Percentiles rank a stretch among this genome's conserved stretches.
Evolutionary conservation across 2,888 invertebrate genomes (phyloP).

Genomic region (Hoplodrina ambigua): DNA sequence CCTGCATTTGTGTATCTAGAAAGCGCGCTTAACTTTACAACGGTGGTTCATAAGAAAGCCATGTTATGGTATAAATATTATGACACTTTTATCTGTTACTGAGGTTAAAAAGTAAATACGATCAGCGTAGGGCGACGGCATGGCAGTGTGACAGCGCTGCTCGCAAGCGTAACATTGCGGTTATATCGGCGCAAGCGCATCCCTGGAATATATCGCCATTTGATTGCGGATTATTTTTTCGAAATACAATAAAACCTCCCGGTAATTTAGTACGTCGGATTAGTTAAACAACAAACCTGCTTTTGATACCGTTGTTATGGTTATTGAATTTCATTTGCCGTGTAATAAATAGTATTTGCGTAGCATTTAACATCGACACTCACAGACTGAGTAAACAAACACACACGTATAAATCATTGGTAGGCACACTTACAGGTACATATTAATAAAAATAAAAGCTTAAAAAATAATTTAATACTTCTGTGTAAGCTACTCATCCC

Average conservation of each 20-base stretch:
- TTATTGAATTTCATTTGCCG: conserved; percentile 56
- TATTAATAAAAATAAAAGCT: neutral
- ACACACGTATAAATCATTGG: neutral
- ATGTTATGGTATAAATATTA: conserved; percentile 89
- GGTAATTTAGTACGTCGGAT: conserved; percentile 66
- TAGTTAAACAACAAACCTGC: conserved; percentile 53
- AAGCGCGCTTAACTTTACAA: conserved; percentile 85
- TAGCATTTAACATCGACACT: neutral
- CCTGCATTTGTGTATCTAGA: conserved; percentile 71
- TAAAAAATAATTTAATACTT: conserved; percentile 8
- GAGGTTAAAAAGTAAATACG: conserved; percentile 86
- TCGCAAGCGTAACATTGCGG: conserved; percentile 73
- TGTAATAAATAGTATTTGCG: neutral
- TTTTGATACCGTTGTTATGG: conserved; percentile 44
- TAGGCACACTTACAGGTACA: neutral
- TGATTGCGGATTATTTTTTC: conserved; percentile 75
- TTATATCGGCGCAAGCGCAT: conserved; percentile 67
- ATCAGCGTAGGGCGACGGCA: conserved; percentile 71
- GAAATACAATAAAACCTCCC: conserved; percentile 68
- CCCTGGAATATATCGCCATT: conserved; percentile 73
- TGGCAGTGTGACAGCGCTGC: conserved; percentile 68
- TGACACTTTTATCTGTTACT: conserved; percentile 88
- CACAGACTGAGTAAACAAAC: neutral
- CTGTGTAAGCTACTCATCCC: conserved; percentile 6
- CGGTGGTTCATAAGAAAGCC: conserved; percentile 86